Percentiles rank a stretch among this genome's conserved stretches.
Conservation (phyloP, 2,113 vertebrate genomes). For the Heptranchias perlo region DNA sequence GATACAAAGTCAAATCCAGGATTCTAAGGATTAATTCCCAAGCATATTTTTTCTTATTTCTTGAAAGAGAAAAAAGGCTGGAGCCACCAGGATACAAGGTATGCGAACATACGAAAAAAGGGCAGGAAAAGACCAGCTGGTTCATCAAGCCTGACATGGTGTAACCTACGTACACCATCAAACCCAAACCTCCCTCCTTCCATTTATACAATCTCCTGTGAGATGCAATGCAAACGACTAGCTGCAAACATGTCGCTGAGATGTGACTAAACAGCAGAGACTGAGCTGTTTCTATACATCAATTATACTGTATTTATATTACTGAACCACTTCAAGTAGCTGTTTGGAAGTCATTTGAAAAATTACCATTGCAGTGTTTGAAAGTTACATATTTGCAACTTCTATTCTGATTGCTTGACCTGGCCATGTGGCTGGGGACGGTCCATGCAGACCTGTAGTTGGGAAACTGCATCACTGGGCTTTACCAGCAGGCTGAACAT, state of each 20-base stretch:
- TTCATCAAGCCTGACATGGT: background rate
- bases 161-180: background rate
- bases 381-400: background rate
- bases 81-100: background rate
- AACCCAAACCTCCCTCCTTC: background rate
- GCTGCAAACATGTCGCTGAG: background rate
- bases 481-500: background rate
- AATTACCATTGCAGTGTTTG: background rate
- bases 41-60: background rate
- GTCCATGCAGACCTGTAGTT: background rate
- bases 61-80: background rate
- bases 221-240: background rate
- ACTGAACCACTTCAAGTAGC: background rate
- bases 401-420: background rate
- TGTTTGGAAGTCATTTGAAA: background rate
- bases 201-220: background rate
- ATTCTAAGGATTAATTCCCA: background rate
- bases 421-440: background rate
- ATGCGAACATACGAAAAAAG: background rate
- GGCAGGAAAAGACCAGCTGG: background rate
- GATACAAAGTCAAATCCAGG: background rate
- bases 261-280: background rate
- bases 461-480: background rate
- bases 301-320: background rate
- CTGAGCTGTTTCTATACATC: background rate